Base-by-base conservation (phyloP, 2,113 vertebrate species). In the Poeciliopsis retropinna region DNA sequence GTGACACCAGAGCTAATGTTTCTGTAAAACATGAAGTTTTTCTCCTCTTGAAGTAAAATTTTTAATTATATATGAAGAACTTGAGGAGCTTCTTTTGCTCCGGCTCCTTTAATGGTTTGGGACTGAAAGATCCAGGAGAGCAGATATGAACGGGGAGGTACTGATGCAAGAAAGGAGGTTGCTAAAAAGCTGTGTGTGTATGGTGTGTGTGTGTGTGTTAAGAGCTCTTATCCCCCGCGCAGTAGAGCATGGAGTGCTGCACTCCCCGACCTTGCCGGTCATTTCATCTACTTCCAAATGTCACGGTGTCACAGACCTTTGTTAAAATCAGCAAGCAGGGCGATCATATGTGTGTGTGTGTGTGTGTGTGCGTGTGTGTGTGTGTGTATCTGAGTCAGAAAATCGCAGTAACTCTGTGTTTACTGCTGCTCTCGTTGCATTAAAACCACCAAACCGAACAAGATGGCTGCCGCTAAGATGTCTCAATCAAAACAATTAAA, bases 241-340 rank as follows among this genome's bases (percentile, higher is more conserved):
- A 84, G 85, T 85, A 88, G 85, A 86, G 86, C 85, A 88, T 70
- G 73, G 70, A 84, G 80, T 47, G 64, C 81, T 79, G 78, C 81
- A 76, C 85, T 79, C 81, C 72, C 51, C 37, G 66, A 89, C 80
- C 85, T 80, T 57, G 72, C 66, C 75, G 64, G 78, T 87, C 90
- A 88, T 88, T 92, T 91, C 78, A 88, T 89, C 86, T 84, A 67
- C 85, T 79, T 86, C 77, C 80, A 90, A 90, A 91, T 91, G 86
- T 90, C 85, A 85, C 75, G 76, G 82, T 91, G 86, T 90, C 85
- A 86, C 75, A 78, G 82, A 88, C 84, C 82, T 87, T 86, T 88
- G 87, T 88, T 81, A 68, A 83, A 85, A 87, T 80, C 84, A 87
- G 84, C 76, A 69, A 83, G 70, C 70, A 75, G 68, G 64, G 76